phyloP scores from a whole-genome alignment of 2,113 vertebrate species.

The Chauna torquata region DNA sequence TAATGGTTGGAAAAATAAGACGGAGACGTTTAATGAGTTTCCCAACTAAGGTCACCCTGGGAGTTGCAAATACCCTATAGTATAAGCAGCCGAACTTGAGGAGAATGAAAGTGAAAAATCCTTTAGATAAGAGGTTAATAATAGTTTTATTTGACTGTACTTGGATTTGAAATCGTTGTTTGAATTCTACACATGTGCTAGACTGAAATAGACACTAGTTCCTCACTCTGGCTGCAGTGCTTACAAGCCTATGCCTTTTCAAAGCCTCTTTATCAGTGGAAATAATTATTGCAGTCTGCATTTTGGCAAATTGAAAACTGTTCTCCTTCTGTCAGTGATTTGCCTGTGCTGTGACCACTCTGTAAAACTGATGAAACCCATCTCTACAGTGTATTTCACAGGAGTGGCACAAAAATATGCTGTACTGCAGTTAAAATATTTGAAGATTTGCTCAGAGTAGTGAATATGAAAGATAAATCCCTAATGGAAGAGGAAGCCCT shows the following conservation, averaged over 20 bases:
- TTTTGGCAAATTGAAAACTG: not conserved
- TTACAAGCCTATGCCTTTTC: not conserved
- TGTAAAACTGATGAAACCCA: not conserved
- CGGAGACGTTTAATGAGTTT: not conserved
- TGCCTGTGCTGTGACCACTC: not conserved
- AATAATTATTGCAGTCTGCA: not conserved
- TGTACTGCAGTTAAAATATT: not conserved
- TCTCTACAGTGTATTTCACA: not conserved
- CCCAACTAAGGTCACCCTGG: not conserved
- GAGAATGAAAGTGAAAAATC: not conserved
- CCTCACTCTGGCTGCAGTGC: not conserved
- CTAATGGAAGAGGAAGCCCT: not conserved
- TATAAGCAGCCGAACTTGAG: not conserved
- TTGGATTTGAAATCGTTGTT: not conserved
- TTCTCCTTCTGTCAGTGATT: slow-evolving; percentile 8
- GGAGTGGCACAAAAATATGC: not conserved
- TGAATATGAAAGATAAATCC: not conserved
- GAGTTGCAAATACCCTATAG: not conserved
- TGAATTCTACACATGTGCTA: not conserved
- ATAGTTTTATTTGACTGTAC: not conserved
- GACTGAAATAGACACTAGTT: not conserved
- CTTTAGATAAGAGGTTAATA: not conserved
- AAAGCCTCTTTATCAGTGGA: not conserved
- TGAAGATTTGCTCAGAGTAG: not conserved
- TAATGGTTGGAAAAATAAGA: not conserved